phyloP scores from a whole-genome alignment of 2,797 vertebrate genomes.

The Sebastes flavidus region DNA sequence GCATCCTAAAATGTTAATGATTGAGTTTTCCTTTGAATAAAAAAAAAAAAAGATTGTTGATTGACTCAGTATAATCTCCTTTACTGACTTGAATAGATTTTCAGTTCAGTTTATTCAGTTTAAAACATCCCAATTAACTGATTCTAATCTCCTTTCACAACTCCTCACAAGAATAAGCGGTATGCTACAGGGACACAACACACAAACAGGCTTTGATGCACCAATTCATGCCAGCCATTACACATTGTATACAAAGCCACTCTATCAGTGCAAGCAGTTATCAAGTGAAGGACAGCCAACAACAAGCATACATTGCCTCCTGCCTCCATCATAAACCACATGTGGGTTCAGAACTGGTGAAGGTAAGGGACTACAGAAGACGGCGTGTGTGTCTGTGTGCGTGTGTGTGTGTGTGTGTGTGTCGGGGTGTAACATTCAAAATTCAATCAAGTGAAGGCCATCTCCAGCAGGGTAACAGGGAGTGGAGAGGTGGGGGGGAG shows the following conservation, averaged over 20 bases:
- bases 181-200: conserved; percentile 20
- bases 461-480: conserved; percentile 72
- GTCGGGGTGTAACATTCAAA: conserved; percentile 67
- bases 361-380: conserved; percentile 61
- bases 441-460: conserved; percentile 83
- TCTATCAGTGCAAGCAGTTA: conserved; percentile 46
- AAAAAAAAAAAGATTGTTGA: not conserved
- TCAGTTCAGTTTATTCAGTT: conserved; percentile 16
- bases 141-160: conserved; percentile 14
- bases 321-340: conserved; percentile 67
- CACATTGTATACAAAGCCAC: conserved; percentile 37
- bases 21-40: not conserved
- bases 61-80: not conserved
- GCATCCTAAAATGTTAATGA: not conserved
- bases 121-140: conserved; percentile 10
- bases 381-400: not conserved
- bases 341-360: conserved; percentile 61
- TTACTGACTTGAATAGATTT: not conserved
- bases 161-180: not conserved
- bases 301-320: conserved; percentile 55
- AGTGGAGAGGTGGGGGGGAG: conserved; percentile 26
- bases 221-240: not conserved
- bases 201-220: conserved; percentile 15
- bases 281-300: conserved; percentile 69
- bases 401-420: not conserved